Evolutionary conservation across 2,113 vertebrate species (phyloP).

Genomic region (Nymphicus hollandicus): DNA sequence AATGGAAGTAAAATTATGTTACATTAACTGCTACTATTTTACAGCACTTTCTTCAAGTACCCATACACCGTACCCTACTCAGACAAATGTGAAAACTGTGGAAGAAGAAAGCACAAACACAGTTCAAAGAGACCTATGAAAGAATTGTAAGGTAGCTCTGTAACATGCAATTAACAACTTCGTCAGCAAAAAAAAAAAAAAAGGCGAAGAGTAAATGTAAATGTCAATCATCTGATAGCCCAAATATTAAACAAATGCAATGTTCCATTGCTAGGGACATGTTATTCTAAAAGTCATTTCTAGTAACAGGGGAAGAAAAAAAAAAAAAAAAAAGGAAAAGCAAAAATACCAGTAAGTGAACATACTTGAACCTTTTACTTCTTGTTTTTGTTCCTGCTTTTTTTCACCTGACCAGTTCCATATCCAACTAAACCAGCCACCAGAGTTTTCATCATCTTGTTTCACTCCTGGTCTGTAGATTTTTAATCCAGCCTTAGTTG

Average conservation of each 20-base stretch:
- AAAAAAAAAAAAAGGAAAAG: neutral
- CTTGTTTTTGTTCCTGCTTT: slow-evolving; percentile 62
- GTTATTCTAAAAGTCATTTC: neutral
- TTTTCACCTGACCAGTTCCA: slow-evolving; percentile 86
- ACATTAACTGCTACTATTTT: neutral
- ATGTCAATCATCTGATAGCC: accelerated
- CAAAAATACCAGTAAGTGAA: neutral
- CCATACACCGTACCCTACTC: neutral
- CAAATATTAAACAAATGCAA: neutral
- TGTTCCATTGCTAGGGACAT: neutral
- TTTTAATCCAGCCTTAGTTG: slow-evolving; percentile 85
- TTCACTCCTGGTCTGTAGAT: slow-evolving; percentile 87
- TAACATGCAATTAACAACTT: neutral
- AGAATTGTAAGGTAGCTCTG: neutral
- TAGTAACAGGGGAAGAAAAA: neutral
- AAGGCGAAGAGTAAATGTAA: neutral
- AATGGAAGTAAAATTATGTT: neutral
- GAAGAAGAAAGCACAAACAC: neutral
- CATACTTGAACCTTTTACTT: slow-evolving; percentile 84
- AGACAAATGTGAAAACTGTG: neutral
- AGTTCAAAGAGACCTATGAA: neutral
- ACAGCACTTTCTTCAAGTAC: neutral
- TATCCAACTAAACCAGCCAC: slow-evolving; percentile 91
- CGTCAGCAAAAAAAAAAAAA: neutral
- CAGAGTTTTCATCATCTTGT: slow-evolving; percentile 84